Evolutionary conservation across 1,140 invertebrate genomes (phyloP).

Genomic region (Diachasmimorpha longicaudata): DNA sequence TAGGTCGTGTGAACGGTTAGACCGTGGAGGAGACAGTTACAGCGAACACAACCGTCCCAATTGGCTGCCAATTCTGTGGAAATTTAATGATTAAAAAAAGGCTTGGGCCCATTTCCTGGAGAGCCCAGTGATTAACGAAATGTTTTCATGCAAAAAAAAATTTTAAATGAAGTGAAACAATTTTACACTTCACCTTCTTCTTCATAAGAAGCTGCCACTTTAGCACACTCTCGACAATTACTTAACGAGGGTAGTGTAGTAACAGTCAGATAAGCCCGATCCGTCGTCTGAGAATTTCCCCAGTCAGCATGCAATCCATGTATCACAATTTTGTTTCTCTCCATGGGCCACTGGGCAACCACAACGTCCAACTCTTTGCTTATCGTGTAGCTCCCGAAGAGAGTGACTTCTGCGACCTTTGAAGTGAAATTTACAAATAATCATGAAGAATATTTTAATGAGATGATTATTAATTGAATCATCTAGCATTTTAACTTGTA

Average conservation of each 20-base stretch:
- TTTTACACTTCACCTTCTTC: slow-evolving; percentile 62
- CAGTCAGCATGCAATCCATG: slow-evolving; percentile 66
- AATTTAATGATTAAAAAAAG: not conserved
- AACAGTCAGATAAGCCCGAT: slow-evolving; percentile 66
- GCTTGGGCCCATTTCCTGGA: not conserved
- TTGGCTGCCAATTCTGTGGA: slow-evolving; percentile 65
- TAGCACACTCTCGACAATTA: slow-evolving; percentile 68
- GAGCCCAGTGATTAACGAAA: not conserved
- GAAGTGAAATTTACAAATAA: no score
- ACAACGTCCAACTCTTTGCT: slow-evolving; percentile 68
- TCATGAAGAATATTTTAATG: no score
- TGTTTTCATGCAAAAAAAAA: slow-evolving; percentile 17
- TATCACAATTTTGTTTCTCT: slow-evolving; percentile 69
- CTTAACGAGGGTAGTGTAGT: slow-evolving; percentile 68
- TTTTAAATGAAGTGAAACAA: not conserved
- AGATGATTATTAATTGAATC: no score
- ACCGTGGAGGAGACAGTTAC: slow-evolving; percentile 71
- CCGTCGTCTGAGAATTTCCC: slow-evolving; percentile 53
- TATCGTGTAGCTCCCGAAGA: slow-evolving; percentile 73
- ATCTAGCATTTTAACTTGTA: no score
- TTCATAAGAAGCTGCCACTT: slow-evolving; percentile 66
- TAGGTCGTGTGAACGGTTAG: slow-evolving; percentile 74
- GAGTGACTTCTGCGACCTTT: slow-evolving; percentile 71
- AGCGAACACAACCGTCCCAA: slow-evolving; percentile 66
- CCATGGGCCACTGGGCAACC: slow-evolving; percentile 75